Evolutionary conservation across 2,797 vertebrate genomes (phyloP), one percentile per base, ranked within the genome.

Genomic region (Gymnoscopelus microlampas): DNA sequence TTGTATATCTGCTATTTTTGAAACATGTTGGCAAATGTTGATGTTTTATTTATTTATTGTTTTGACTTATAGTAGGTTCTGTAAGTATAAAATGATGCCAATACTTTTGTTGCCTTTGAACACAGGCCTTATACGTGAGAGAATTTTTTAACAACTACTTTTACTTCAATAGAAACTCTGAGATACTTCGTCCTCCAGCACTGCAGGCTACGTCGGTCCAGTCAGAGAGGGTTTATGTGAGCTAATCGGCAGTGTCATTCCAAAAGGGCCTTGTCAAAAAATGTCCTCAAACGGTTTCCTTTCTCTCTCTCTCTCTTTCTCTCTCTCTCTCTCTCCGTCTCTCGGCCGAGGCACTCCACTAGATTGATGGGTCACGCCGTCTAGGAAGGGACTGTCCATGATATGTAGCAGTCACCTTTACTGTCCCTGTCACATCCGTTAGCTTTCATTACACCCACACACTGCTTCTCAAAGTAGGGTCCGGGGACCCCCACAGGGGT

Each of bases 201-300:
- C 81, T 70, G 75, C 78, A 82, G 32, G 81, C 85, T 71, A 82
- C 59, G 32, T 83, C 73, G 66, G 54, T 70, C 57, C 75, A 84
- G 71, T 78, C 70, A 63, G 79, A 81, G 70, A 73, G 11, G 5
- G 63, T 57, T 78, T 66, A 74, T 78, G 83, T 58, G 24, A 75
- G 79, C 71, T 80, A 86, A 86, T 82, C 7, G 48, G 73, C 59
- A 59, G 73, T 56, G 54, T 66, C 73, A 65, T 53, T 13, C 69
- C 74, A 53, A 64, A 54, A 49, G 15, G 59, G 68, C 66, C 77
- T 79, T 35, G 75, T 72, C 69, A 61, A 61, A 79, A 73, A 79
- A 73, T 55, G 23, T 78, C 80, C 79, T 76, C 59, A 50, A 13
- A 29, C 7, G 61, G 70, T 73, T 70, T 82, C 51, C 15, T 75